Evolutionary conservation across 2,888 invertebrate species (phyloP).

Genomic region (Neoascia interrupta): DNA sequence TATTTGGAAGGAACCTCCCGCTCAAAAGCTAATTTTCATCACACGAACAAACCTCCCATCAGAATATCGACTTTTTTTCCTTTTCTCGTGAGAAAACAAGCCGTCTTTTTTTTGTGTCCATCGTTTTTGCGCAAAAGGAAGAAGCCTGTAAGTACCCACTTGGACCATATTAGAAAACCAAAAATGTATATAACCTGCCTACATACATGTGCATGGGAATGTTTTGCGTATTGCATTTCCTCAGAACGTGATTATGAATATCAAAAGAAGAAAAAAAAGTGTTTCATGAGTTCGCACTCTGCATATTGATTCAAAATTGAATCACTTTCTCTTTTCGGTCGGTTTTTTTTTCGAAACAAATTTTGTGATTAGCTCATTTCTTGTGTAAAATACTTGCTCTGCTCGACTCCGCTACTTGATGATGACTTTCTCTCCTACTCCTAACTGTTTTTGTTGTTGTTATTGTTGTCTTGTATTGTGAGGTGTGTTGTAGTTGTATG

Average conservation of each 20-base stretch:
- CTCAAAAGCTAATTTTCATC: no score
- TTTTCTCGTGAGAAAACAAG: slow-evolving; percentile 9
- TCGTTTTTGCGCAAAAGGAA: slow-evolving; percentile 14
- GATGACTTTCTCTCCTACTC: slow-evolving; percentile 43
- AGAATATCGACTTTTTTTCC: not conserved
- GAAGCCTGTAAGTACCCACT: slow-evolving; percentile 31
- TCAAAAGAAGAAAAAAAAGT: no score
- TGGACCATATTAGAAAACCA: no score
- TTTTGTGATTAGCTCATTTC: slow-evolving; percentile 48
- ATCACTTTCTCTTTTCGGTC: slow-evolving; percentile 65
- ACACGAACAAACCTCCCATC: not conserved
- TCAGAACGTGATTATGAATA: not conserved
- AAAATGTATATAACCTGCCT: not conserved
- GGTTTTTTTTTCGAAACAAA: slow-evolving; percentile 34
- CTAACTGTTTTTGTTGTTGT: slow-evolving; percentile 14
- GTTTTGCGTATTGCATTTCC: slow-evolving; percentile 15
- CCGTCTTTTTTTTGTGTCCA: slow-evolving; percentile 6
- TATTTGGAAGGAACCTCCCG: not conserved
- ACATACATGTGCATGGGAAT: not conserved
- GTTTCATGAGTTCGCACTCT: slow-evolving; percentile 9
- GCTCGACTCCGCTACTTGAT: not conserved
- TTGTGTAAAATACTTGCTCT: slow-evolving; percentile 25
- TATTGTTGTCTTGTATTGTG: no score
- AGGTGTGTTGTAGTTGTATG: no score
- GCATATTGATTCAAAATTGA: slow-evolving; percentile 57